Evolutionary conservation across 1,140 invertebrate genomes (phyloP).

Genomic region (Trichonephila clavata): DNA sequence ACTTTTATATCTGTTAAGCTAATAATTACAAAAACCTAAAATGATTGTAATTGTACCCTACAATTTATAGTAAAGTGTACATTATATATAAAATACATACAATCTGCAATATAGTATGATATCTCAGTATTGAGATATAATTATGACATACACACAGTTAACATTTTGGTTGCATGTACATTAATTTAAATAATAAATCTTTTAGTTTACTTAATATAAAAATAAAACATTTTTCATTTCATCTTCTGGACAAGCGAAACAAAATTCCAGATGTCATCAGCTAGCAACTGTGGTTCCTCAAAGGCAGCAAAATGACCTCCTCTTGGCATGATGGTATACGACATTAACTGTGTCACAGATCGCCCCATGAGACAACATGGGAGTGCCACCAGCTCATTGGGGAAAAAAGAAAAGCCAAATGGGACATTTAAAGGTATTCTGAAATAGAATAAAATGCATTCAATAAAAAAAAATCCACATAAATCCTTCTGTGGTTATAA

Average conservation of each 20-base stretch:
- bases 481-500: too few relatives aligned
- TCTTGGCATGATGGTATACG: slow-evolving; percentile 78
- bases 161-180: too few relatives aligned
- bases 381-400: slow-evolving; percentile 80
- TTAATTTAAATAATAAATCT: too few relatives aligned
- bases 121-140: too few relatives aligned
- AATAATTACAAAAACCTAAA: too few relatives aligned
- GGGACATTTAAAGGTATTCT: slow-evolving; percentile 80
- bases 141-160: too few relatives aligned
- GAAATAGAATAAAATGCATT: not conserved
- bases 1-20: too few relatives aligned
- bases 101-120: too few relatives aligned
- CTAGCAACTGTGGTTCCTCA: slow-evolving; percentile 87
- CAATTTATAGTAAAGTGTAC: too few relatives aligned
- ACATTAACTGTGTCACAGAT: slow-evolving; percentile 80
- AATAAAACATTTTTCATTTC: not conserved
- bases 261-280: slow-evolving; percentile 83
- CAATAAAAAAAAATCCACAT: not conserved
- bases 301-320: slow-evolving; percentile 94
- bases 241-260: slow-evolving; percentile 69
- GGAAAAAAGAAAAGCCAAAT: slow-evolving; percentile 80
- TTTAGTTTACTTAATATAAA: too few relatives aligned
- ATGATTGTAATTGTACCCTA: too few relatives aligned
- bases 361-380: slow-evolving; percentile 79
- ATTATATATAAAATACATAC: too few relatives aligned